A percentile compares a stretch with the other conserved stretches of the same genome.
Evolutionary conservation across 2,113 vertebrate genomes (phyloP).

Genomic region (Electrona antarctica): DNA sequence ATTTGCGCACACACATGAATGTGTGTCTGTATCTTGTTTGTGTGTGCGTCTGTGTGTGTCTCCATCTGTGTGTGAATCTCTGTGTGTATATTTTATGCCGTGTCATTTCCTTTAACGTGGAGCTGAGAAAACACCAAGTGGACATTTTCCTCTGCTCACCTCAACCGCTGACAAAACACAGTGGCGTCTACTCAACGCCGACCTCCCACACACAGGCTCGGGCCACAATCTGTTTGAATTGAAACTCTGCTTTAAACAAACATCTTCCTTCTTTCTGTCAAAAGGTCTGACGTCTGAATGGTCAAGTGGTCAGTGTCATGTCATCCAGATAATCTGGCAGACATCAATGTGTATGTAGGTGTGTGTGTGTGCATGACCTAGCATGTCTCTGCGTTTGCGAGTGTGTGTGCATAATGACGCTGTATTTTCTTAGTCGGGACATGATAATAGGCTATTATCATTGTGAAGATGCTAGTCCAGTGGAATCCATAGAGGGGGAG

Average conservation of each 20-base stretch:
- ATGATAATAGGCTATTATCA: background rate
- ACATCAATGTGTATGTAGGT: background rate
- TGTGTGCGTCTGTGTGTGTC: background rate
- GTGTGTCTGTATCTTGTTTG: background rate
- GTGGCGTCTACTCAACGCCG: conserved; percentile 43
- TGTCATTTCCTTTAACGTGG: background rate
- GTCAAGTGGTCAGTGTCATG: too few relatives aligned
- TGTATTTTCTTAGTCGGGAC: background rate
- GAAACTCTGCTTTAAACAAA: background rate
- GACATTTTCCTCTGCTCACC: too few relatives aligned
- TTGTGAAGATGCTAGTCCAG: conserved; percentile 11
- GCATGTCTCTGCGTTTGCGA: too few relatives aligned
- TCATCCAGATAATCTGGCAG: too few relatives aligned
- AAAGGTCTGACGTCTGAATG: background rate
- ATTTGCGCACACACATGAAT: too few relatives aligned
- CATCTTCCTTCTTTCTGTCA: background rate
- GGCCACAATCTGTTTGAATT: background rate
- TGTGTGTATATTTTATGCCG: background rate
- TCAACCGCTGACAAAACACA: too few relatives aligned
- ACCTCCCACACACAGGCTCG: background rate
- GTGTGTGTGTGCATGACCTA: background rate
- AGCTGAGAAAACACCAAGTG: too few relatives aligned
- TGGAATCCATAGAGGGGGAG: conserved; percentile 1
- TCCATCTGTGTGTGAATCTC: background rate
- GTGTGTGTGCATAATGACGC: too few relatives aligned